These are phyloP conservation scores for Pogonocherus hispidulus DNA, from an alignment of 2,888 invertebrate genomes.

Conservation along the genomic window DNA sequence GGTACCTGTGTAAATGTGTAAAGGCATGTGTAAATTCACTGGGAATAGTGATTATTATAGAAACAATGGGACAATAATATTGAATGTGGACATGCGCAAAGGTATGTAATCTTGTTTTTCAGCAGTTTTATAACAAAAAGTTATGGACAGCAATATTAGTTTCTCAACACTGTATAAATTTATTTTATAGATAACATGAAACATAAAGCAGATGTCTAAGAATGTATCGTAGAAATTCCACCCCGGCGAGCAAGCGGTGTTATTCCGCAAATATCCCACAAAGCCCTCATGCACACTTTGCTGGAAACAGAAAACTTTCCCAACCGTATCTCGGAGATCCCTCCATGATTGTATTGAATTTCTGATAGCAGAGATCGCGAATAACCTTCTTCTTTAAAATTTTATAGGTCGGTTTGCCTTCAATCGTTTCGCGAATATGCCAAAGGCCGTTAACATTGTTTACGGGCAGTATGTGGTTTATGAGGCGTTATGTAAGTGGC, in stretches of 20 bases:
- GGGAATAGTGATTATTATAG: no score
- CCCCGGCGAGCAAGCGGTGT: background rate
- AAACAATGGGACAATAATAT: no score
- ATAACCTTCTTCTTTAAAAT: constrained; percentile 5
- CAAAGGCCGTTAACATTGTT: constrained; percentile 6
- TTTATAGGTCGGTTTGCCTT: constrained; percentile 6
- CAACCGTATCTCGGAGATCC: constrained; percentile 2
- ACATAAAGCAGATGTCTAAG: background rate
- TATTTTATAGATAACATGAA: no score
- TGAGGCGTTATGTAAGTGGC: background rate
- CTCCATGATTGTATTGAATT: constrained; percentile 7
- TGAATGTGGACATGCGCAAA: no score
- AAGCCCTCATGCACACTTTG: background rate
- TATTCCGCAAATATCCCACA: background rate
- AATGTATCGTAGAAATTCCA: background rate
- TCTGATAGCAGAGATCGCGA: background rate
- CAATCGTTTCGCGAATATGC: background rate
- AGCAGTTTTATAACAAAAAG: no score
- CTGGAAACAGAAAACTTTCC: background rate
- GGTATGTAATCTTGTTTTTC: no score
- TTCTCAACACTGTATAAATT: no score
- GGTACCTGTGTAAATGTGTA: no score
- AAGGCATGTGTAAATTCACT: no score
- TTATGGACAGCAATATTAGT: no score
- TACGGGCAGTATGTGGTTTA: constrained; percentile 9